Base-by-base conservation (phyloP, 53 echinoderm and acorn worm species). In the Luidia sarsii region DNA sequence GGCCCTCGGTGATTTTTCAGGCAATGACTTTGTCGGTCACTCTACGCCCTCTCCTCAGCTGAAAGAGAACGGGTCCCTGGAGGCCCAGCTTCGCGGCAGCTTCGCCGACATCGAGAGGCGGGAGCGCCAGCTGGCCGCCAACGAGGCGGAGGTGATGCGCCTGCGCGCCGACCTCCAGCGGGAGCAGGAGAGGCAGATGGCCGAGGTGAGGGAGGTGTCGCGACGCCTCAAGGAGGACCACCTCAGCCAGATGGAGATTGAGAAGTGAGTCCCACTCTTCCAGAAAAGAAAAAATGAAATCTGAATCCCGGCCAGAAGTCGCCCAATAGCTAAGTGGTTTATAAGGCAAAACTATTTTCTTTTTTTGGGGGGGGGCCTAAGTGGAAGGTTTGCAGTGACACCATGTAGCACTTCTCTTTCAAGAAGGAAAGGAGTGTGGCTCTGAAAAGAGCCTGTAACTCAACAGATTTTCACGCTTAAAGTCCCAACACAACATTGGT, bases 241-340 rank as follows among this genome's bases (percentile, higher is more conserved):
- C 56, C 54, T 99, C 38, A 89, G 91, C 57, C 97, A 97, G 87
- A 75, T 94, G 50, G 93, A 97, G 70, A 70, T 97, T 14, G 97
- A 97, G 48, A 97, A 91, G 97, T 97, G 72, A 79, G 87, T 41
- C n/a, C n/a, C n/a, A n/a, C n/a, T n/a, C n/a, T n/a, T n/a, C n/a
- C n/a, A n/a, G n/a, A n/a, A n/a, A n/a, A n/a, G n/a, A n/a, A n/a
- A n/a, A n/a, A n/a, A n/a, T n/a, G n/a, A n/a, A n/a, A n/a, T n/a
- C n/a, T n/a, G n/a, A n/a, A n/a, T n/a, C n/a, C n/a, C n/a, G n/a
- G n/a, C n/a, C n/a, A n/a, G n/a, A n/a, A n/a, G n/a, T n/a, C n/a
- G n/a, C n/a, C n/a, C n/a, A n/a, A n/a, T n/a, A n/a, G n/a, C n/a
- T n/a, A n/a, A n/a, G n/a, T n/a, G n/a, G n/a, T n/a, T n/a, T n/a